Conservation (phyloP, 1,140 invertebrate genomes). For the Heterodera carotae region DNA sequence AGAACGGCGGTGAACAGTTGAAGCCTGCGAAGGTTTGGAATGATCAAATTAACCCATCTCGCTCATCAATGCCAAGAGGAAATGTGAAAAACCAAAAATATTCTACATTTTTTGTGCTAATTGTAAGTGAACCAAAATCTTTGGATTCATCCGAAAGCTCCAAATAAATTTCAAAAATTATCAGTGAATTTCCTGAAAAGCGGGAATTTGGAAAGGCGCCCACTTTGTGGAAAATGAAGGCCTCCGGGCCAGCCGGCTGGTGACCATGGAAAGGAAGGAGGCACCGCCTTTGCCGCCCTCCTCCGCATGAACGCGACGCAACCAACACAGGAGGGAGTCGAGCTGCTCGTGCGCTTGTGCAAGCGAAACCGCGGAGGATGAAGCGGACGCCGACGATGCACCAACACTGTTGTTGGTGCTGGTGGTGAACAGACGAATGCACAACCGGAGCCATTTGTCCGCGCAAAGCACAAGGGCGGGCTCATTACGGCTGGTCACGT, state of each 20-base stretch:
- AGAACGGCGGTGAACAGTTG: conserved; percentile 43
- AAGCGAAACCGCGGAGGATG: background rate
- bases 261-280: conserved; percentile 37
- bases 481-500: conserved; percentile 27
- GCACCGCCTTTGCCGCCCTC: conserved; percentile 45
- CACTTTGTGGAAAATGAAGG: conserved; percentile 35
- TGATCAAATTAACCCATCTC: too few relatives aligned
- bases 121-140: too few relatives aligned
- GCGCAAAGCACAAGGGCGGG: conserved; percentile 37
- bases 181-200: too few relatives aligned
- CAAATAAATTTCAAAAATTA: too few relatives aligned
- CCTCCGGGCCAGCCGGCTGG: conserved; percentile 35
- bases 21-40: conserved; percentile 24
- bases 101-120: too few relatives aligned
- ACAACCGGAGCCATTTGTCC: conserved; percentile 44
- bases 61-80: too few relatives aligned
- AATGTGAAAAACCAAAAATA: too few relatives aligned
- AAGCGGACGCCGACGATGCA: too few relatives aligned
- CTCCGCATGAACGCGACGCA: conserved; percentile 45
- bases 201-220: too few relatives aligned
- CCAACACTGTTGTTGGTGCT: conserved; percentile 7
- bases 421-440: conserved; percentile 37
- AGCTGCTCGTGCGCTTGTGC: conserved; percentile 42
- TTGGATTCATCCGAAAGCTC: too few relatives aligned
- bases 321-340: conserved; percentile 33